Conservation (phyloP, 1,140 invertebrate genomes). For the Calephelis virginiensis region DNA sequence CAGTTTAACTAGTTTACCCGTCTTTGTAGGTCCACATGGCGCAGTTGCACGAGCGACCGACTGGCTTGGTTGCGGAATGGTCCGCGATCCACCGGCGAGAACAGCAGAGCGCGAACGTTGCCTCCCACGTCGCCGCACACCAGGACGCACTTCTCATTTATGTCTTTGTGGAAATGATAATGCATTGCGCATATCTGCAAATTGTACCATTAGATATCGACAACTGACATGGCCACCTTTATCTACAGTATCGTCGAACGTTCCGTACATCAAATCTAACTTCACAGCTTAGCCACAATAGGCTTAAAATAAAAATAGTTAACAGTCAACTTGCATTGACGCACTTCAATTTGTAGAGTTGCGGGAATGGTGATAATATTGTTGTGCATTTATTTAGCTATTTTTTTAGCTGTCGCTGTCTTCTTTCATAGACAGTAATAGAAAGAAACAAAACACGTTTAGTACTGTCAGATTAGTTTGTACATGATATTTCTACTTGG, state of each 20-base stretch:
- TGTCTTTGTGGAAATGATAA: conserved; percentile 81
- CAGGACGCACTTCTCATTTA: conserved; percentile 79
- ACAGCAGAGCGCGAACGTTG: conserved; percentile 81
- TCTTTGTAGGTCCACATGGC: conserved; percentile 78
- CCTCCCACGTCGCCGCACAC: conserved; percentile 84
- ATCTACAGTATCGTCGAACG: neutral
- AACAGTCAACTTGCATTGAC: too few relatives aligned
- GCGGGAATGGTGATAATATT: too few relatives aligned
- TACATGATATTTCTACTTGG: too few relatives aligned
- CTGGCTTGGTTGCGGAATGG: conserved; percentile 83
- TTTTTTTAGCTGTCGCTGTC: too few relatives aligned
- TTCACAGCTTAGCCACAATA: neutral
- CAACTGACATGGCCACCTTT: too few relatives aligned
- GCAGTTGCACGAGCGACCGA: conserved; percentile 77
- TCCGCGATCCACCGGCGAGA: conserved; percentile 79
- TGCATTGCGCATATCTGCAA: conserved; percentile 78
- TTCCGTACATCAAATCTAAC: neutral
- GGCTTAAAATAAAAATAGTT: neutral
- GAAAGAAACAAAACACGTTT: too few relatives aligned
- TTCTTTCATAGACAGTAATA: too few relatives aligned
- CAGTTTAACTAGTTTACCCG: conserved; percentile 45
- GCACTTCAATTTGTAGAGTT: too few relatives aligned
- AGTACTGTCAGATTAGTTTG: too few relatives aligned
- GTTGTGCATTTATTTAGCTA: too few relatives aligned
- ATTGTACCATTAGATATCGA: neutral